Evolutionary conservation across 2,113 vertebrate species (phyloP), one percentile per base, ranked within the genome.

Genomic region (Macaca nemestrina): DNA sequence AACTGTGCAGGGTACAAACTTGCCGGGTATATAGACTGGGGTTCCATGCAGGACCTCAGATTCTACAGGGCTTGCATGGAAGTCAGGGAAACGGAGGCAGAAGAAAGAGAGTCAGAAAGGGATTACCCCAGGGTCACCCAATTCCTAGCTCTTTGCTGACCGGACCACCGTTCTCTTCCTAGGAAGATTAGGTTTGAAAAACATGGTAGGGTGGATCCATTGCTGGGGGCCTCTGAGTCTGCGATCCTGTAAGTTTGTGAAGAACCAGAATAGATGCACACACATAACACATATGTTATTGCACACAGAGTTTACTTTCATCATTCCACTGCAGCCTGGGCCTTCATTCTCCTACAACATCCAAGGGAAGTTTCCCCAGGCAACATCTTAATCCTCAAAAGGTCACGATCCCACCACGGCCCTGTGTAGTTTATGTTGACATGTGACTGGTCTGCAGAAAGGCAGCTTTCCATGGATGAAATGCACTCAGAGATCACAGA

Each of bases 401-500:
- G 55, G 25, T 40, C 35, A 1, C 11, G 38, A 45, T 92, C 35
- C 8, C 2, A 18, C 45, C 0, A 1, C 8, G 61, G n/a, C 23
- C 45, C 16, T 59, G 4, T 6, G 2, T 0, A 2, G 68, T 52
- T 89, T 86, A 25, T 94, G 5, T 93, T 86, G 79, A 79, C 68
- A 57, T 7, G 1, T 97, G 82, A 97, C 85, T 83, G 94, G 38
- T 64, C 78, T 55, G 32, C 70, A 94, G 96, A 97, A 97, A 98
- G 95, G 90, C 93, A 78, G 94, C 94, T 95, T 83, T 70, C 45
- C 57, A 0, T 45, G 14, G 87, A 92, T 91, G 90, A 96, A 94
- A 87, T 67, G 64, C 30, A n/a, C 92, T 83, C 73, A 97, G 98
- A 97, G 92, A 95, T 96, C 95, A 75, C 18, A 35, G 52, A 93